Conservation (phyloP, 2,888 invertebrate genomes). For the Harmothoe impar region DNA sequence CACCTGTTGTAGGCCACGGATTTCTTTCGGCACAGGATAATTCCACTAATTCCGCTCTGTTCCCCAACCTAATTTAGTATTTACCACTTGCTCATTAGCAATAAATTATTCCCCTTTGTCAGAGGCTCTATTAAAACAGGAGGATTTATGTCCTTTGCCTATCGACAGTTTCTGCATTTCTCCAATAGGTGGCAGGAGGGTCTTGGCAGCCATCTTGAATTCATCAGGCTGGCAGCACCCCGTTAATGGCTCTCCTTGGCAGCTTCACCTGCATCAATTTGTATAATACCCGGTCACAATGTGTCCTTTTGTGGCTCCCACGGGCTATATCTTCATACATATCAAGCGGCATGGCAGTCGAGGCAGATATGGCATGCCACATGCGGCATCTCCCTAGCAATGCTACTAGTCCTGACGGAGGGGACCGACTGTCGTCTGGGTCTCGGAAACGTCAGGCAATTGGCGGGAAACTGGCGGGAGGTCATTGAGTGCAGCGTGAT, state of each 20-base stretch:
- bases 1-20: too few species aligned
- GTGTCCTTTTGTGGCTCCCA: not conserved
- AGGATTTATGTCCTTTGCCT: constrained; percentile 29
- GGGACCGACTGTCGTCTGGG: constrained; percentile 1
- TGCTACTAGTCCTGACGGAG: not conserved
- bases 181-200: constrained; percentile 41
- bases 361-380: not conserved
- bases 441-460: not conserved
- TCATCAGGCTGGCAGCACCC: constrained; percentile 1
- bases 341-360: not conserved
- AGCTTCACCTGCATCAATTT: constrained; percentile 49
- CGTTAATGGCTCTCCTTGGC: constrained; percentile 49
- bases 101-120: constrained; percentile 1
- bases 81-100: constrained; percentile 3
- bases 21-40: too few species aligned
- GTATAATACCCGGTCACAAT: not conserved
- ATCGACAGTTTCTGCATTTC: not conserved
- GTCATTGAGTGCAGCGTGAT: constrained; percentile 55
- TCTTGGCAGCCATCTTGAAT: constrained; percentile 48
- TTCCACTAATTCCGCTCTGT: not conserved
- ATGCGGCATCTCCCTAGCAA: not conserved
- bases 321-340: not conserved
- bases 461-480: constrained; percentile 36
- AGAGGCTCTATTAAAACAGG: not conserved
- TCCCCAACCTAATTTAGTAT: constrained; percentile 3